Base-by-base conservation (phyloP, 2,797 vertebrate species). In the Falco concolor region DNA sequence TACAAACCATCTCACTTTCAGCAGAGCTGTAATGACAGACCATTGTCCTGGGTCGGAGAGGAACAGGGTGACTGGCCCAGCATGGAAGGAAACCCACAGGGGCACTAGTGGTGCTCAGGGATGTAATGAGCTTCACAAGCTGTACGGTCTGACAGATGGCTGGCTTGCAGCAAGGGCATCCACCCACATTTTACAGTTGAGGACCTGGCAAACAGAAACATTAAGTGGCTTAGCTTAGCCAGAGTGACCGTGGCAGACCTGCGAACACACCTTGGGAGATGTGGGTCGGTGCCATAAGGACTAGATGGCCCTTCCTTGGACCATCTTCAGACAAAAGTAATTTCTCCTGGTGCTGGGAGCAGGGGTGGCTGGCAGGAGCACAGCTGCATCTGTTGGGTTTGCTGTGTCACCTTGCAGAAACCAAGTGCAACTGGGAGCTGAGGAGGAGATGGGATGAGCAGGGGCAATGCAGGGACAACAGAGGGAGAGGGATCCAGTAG, bases 1-100 rank as follows among this genome's bases (percentile, higher is more conserved):
- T 61, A 34, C 53, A 72, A 84, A 38, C 34, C 22, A 23, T 17
- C 38, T n/a, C 57, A 40, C 73, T 59, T 54, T 40, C 40, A 77
- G 63, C 38, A 84, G 14, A 49, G 22, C 22, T 3, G 0, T 8
- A 59, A 54, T 30, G 64, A 30, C 21, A 22, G 24, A 64, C 25
- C 59, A 34, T 24, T 28, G 27, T 45, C 24, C 32, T 34, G 9
- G 38, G 23, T 5, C 2, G 1, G 28, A 34, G 36, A 76, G 38
- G 69, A 84, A 57, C 21, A 23, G 10, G 14, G 65, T 15, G 42
- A 36, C 17, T 57, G 44, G n/a, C 59, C 28, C 23, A 40, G 50
- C 9, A 13, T 1, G 6, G 25, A 25, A 73, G 25, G 50, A 81
- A 63, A 54, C 34, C 52, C 36, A 76, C 0, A 0, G 0, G 2